Conservation (phyloP, 2,888 invertebrate species). For the Melanostoma mellinum region DNA sequence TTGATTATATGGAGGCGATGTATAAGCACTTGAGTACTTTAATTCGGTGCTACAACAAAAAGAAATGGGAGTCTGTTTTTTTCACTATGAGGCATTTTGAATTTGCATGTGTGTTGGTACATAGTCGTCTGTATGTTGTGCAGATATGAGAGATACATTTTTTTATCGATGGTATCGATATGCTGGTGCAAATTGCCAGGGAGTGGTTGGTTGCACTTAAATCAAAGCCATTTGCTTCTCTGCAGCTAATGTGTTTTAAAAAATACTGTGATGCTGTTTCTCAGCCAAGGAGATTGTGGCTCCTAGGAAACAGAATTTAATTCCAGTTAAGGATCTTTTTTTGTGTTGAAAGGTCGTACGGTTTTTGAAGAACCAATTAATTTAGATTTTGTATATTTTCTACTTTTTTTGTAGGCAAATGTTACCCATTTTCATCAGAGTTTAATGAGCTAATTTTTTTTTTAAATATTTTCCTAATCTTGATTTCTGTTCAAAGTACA, state of each 20-base stretch:
- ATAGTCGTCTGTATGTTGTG: neutral
- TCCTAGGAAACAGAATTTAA: no score
- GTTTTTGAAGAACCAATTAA: no score
- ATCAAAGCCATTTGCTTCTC: neutral
- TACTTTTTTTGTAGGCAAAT: no score
- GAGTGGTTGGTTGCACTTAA: conserved; percentile 13
- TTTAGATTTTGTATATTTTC: no score
- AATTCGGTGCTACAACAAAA: conserved; percentile 8
- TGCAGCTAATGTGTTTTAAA: neutral
- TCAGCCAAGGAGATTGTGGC: no score
- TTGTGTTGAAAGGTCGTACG: no score
- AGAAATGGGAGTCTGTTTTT: neutral
- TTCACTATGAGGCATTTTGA: neutral
- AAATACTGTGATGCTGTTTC: no score
- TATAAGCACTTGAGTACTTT: conserved; percentile 15
- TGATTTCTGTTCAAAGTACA: no score
- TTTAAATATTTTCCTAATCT: no score
- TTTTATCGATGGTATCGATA: conserved; percentile 25
- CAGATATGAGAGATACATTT: neutral
- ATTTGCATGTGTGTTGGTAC: neutral
- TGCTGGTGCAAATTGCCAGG: conserved; percentile 2
- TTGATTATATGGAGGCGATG: conserved; percentile 15
- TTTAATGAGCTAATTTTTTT: no score
- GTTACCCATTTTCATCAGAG: no score
- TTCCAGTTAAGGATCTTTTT: no score